Evolutionary conservation across 2,797 vertebrate genomes (phyloP).

Genomic region (Brachymystax lenok): DNA sequence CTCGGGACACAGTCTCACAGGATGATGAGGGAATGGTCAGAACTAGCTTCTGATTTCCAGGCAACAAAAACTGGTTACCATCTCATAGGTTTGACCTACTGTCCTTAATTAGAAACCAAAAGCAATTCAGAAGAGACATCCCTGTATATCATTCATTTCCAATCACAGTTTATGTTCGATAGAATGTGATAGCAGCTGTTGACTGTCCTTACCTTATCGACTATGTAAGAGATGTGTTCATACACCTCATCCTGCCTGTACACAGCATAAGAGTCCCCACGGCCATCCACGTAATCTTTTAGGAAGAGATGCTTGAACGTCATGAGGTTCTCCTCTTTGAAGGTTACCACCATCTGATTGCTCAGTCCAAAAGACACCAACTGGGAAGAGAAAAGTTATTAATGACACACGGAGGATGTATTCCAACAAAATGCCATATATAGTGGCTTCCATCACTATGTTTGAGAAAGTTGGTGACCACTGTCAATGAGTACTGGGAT

Average conservation of each 20-base stretch:
- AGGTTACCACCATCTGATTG: constrained; percentile 97
- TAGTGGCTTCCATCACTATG: neutral
- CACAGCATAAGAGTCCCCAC: constrained; percentile 81
- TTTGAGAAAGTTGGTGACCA: neutral
- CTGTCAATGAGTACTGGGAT: neutral
- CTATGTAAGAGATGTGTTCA: constrained; percentile 83
- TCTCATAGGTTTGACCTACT: neutral
- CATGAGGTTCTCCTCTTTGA: constrained; percentile 93
- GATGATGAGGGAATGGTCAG: neutral
- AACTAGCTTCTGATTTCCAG: neutral
- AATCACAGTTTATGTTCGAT: neutral
- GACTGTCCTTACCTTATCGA: constrained; percentile 78
- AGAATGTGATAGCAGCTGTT: neutral
- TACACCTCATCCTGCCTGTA: constrained; percentile 89
- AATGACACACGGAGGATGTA: neutral
- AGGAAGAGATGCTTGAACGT: constrained; percentile 94
- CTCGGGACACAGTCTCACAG: neutral
- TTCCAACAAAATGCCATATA: neutral
- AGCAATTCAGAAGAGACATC: too few relatives aligned
- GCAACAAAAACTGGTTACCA: neutral
- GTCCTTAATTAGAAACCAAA: too few relatives aligned
- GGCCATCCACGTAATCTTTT: constrained; percentile 82
- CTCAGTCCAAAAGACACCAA: constrained; percentile 93
- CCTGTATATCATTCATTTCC: too few relatives aligned
- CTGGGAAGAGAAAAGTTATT: constrained; percentile 62